phyloP scores from a whole-genome alignment of 2,113 vertebrate species.

The Pollachius pollachius region DNA sequence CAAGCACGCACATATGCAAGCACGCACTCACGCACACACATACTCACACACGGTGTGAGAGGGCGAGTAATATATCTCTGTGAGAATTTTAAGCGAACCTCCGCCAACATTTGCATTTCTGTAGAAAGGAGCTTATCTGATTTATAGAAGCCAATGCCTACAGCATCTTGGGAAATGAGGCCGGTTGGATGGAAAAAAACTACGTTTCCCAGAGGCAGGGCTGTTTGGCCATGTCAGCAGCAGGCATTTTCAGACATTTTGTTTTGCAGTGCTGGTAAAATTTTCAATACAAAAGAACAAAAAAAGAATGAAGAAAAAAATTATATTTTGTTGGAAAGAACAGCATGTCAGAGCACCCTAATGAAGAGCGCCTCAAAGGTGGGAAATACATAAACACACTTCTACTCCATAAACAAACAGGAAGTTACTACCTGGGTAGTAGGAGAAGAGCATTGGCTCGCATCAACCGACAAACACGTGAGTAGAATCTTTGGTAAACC shows the following conservation, averaged over 20 bases:
- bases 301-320: not conserved
- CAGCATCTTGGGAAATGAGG: slow-evolving; percentile 65
- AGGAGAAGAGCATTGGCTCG: no score
- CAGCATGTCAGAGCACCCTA: not conserved
- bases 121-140: slow-evolving; percentile 60
- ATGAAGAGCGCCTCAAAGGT: not conserved
- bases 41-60: slow-evolving; percentile 19
- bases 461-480: no score
- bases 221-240: slow-evolving; percentile 57
- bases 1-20: slow-evolving; percentile 19
- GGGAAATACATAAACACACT: not conserved
- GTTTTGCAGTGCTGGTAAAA: slow-evolving; percentile 41
- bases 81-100: slow-evolving; percentile 65
- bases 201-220: slow-evolving; percentile 56
- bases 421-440: no score
- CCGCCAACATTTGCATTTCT: slow-evolving; percentile 71
- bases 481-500: no score
- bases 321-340: slow-evolving; percentile 7
- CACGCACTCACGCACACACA: slow-evolving; percentile 19
- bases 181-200: slow-evolving; percentile 44
- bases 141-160: slow-evolving; percentile 60
- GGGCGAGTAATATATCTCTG: slow-evolving; percentile 59
- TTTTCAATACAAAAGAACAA: slow-evolving; percentile 27
- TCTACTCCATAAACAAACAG: no score
- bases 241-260: slow-evolving; percentile 48